Conservation (phyloP, 2,888 invertebrate species). For the Thereva unica region DNA sequence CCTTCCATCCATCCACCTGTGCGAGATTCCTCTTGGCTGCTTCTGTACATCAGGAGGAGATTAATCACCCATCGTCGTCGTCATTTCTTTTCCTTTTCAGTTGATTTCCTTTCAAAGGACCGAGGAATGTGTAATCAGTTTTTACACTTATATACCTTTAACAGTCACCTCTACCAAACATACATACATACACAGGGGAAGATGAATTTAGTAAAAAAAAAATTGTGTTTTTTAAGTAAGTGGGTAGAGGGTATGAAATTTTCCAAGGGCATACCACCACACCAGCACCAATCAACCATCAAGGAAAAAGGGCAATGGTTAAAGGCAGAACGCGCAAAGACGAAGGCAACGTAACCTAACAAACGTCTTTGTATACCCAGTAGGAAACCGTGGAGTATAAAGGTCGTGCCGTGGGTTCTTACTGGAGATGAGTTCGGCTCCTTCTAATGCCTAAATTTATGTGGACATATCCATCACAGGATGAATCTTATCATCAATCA, state of each 20-base stretch:
- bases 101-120: slow-evolving; percentile 27
- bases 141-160: slow-evolving; percentile 26
- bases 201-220: too few species aligned
- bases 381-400: slow-evolving; percentile 20
- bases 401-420: slow-evolving; percentile 20
- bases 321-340: too few species aligned
- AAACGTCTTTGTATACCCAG: neutral
- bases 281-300: slow-evolving; percentile 4
- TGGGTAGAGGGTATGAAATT: slow-evolving; percentile 1
- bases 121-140: slow-evolving; percentile 36
- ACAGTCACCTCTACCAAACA: neutral
- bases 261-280: slow-evolving; percentile 10
- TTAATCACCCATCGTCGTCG: slow-evolving; percentile 35
- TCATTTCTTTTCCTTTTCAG: slow-evolving; percentile 24
- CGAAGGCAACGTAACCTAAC: too few species aligned
- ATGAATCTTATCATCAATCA: slow-evolving; percentile 28
- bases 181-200: neutral
- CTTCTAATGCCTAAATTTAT: slow-evolving; percentile 31
- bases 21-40: slow-evolving; percentile 20
- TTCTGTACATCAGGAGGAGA: slow-evolving; percentile 34
- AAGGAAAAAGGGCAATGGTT: too few species aligned
- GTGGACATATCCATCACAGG: slow-evolving; percentile 24
- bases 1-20: slow-evolving; percentile 35
- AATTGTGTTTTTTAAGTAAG: too few species aligned
- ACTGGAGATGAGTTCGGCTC: slow-evolving; percentile 3